Conservation (phyloP, 2,797 vertebrate genomes). For the Tenualosa ilisha region DNA sequence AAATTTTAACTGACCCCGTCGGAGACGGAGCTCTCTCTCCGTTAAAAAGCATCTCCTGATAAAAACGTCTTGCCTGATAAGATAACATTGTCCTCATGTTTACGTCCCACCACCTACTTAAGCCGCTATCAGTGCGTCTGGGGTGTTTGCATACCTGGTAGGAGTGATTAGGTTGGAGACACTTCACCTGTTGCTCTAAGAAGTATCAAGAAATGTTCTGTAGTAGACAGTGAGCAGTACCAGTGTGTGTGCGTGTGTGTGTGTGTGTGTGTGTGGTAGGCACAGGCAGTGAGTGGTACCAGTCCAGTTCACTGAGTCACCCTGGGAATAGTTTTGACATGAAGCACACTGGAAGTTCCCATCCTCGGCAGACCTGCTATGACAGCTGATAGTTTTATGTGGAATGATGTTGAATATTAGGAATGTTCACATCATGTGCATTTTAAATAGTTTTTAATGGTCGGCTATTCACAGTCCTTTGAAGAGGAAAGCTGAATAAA, state of each 20-base stretch:
- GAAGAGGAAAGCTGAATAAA: background rate
- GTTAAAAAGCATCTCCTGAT: background rate
- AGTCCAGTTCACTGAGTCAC: background rate
- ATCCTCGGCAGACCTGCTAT: background rate
- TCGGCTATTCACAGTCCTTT: background rate
- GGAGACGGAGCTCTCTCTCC: background rate
- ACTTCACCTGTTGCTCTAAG: background rate
- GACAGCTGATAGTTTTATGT: background rate
- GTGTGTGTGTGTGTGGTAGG: too few relatives aligned
- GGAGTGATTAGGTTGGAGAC: background rate
- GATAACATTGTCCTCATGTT: conserved; percentile 11
- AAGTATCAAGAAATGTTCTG: background rate
- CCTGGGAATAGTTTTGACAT: background rate
- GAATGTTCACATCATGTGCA: background rate
- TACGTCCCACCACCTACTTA: background rate
- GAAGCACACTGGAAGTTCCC: background rate
- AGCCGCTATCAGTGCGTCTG: background rate
- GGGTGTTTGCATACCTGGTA: background rate
- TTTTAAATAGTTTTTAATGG: background rate
- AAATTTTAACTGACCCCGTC: background rate
- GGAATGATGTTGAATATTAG: background rate
- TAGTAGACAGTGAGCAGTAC: background rate
- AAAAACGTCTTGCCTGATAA: background rate
- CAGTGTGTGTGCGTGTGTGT: too few relatives aligned
- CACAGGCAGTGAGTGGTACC: background rate